These are phyloP conservation scores for Drosophila athabasca DNA, from an alignment of 1,140 invertebrate genomes.

Conservation along the genomic window DNA sequence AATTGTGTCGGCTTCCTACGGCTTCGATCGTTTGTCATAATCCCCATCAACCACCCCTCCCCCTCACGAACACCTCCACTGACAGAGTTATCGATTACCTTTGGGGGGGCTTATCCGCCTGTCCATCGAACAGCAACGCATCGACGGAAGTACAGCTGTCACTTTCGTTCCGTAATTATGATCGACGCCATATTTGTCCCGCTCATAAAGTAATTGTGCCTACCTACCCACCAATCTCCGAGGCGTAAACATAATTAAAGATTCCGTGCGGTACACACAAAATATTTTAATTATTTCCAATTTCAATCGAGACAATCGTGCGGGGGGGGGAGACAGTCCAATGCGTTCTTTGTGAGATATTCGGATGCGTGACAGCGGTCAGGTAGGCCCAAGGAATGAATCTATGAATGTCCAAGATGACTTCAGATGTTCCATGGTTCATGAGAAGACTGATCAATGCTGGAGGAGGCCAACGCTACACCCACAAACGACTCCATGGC, in stretches of 20 bases:
- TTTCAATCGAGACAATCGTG: slow-evolving; percentile 26
- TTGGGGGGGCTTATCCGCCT: slow-evolving; percentile 28
- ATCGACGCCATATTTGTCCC: slow-evolving; percentile 64
- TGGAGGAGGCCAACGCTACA: neutral
- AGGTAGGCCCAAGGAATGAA: slow-evolving; percentile 18
- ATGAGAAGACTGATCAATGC: no score
- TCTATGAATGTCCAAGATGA: neutral
- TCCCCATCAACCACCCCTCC: slow-evolving; percentile 27
- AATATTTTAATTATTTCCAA: slow-evolving; percentile 80
- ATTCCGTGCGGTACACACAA: slow-evolving; percentile 39
- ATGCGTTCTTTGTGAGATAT: slow-evolving; percentile 10
- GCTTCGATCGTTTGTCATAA: slow-evolving; percentile 38
- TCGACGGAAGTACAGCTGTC: slow-evolving; percentile 68
- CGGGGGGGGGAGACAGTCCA: neutral
- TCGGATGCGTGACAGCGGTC: slow-evolving; percentile 42
- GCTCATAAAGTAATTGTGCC: slow-evolving; percentile 74
- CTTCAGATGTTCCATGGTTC: neutral
- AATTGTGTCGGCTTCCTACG: slow-evolving; percentile 59
- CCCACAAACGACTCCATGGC: neutral
- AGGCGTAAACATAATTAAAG: slow-evolving; percentile 49
- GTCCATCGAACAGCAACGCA: slow-evolving; percentile 10
- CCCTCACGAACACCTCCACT: neutral
- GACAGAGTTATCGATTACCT: slow-evolving; percentile 48
- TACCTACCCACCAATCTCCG: neutral
- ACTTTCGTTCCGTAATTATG: slow-evolving; percentile 76